These are phyloP conservation scores for Nannoperca obscura DNA, from an alignment of 2,797 vertebrate species.

Conservation along the genomic window DNA sequence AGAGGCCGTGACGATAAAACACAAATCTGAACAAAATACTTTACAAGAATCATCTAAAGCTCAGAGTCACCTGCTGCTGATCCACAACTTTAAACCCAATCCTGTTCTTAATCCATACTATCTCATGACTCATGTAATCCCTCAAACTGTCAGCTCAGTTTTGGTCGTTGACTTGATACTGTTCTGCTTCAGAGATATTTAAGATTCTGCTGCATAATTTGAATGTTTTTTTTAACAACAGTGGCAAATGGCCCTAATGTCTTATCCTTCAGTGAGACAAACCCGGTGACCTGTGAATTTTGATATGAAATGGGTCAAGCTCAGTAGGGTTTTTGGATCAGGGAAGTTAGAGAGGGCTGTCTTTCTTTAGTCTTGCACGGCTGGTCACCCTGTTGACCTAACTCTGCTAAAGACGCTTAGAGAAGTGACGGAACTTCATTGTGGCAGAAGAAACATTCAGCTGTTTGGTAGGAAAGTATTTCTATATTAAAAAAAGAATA, in stretches of 20 bases:
- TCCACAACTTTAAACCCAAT: conserved; percentile 47
- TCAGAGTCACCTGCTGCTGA: conserved; percentile 54
- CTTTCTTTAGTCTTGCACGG: conserved; percentile 63
- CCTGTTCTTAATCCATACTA: conserved; percentile 68
- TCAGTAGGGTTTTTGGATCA: conserved; percentile 57
- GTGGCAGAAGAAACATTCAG: conserved; percentile 16
- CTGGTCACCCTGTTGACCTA: conserved; percentile 60
- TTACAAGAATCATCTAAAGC: conserved; percentile 29
- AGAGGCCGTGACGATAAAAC: not conserved
- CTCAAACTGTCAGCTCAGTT: conserved; percentile 65
- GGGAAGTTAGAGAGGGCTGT: conserved; percentile 47
- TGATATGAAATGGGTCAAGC: conserved; percentile 68
- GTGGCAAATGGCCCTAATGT: conserved; percentile 29
- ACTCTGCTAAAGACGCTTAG: conserved; percentile 26
- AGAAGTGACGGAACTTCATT: conserved; percentile 13
- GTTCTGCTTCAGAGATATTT: conserved; percentile 57
- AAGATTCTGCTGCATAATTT: conserved; percentile 51
- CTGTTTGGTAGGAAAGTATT: not conserved
- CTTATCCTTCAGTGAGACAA: conserved; percentile 52
- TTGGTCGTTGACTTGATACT: conserved; percentile 54
- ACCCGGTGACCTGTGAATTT: conserved; percentile 68
- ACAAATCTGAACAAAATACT: conserved; percentile 34
- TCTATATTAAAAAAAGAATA: not conserved
- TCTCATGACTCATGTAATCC: conserved; percentile 82
- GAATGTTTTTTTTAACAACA: conserved; percentile 48